A percentile compares a stretch with the other conserved stretches of the same genome.
phyloP scores from a whole-genome alignment of 1,140 invertebrate species.

The Reticulitermes speratus region DNA sequence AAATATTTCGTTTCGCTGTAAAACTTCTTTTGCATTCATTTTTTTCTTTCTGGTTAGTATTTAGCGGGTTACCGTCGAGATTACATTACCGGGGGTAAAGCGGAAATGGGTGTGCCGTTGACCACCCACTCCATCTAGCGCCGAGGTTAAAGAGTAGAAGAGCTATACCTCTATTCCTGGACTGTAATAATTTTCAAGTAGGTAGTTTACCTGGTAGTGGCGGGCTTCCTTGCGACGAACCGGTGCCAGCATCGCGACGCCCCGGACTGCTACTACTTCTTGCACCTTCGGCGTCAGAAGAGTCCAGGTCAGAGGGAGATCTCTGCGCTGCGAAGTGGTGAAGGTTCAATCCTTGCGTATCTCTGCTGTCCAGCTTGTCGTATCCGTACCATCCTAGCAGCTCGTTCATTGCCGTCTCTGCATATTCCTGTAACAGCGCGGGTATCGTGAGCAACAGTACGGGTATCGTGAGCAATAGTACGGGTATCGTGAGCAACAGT shows the following conservation, averaged over 20 bases:
- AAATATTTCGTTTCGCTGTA: too few species aligned
- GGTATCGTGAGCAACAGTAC: too few species aligned
- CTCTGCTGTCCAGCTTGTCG: slow-evolving; percentile 62
- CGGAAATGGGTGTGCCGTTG: too few species aligned
- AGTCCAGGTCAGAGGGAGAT: slow-evolving; percentile 39
- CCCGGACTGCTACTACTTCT: slow-evolving; percentile 21
- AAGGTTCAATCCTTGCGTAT: slow-evolving; percentile 43
- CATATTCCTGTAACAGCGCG: slow-evolving; percentile 25
- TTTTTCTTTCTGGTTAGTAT: too few species aligned
- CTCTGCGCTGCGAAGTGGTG: slow-evolving; percentile 38
- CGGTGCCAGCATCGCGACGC: slow-evolving; percentile 25
- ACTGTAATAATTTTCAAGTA: background rate
- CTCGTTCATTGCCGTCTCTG: slow-evolving; percentile 69
- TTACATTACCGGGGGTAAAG: too few species aligned
- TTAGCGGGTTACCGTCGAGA: too few species aligned
- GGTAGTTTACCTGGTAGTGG: background rate
- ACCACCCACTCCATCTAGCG: too few species aligned
- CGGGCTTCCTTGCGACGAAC: slow-evolving; percentile 26
- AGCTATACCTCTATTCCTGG: too few species aligned
- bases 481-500: too few species aligned
- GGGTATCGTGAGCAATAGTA: too few species aligned
- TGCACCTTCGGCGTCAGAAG: slow-evolving; percentile 20
- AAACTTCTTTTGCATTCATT: too few species aligned
- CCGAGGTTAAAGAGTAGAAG: too few species aligned
- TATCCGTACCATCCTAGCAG: slow-evolving; percentile 87